Base-by-base conservation (phyloP, 2,888 invertebrate genomes). In the Orchesellides sinensis region DNA sequence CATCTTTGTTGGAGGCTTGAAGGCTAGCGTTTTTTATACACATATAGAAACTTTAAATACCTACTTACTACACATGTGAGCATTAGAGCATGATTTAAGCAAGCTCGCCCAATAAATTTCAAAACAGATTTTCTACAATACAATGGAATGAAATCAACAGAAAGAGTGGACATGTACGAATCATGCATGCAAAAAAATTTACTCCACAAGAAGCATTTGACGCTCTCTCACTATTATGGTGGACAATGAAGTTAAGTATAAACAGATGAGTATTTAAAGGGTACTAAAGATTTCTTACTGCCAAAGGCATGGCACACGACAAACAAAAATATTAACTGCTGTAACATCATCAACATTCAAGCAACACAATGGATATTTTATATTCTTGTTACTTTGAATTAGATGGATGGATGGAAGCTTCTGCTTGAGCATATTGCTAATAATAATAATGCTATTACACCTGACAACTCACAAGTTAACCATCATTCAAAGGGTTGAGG, bases 271-370 rank as follows among this genome's bases (percentile, higher is more conserved):
- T n/a, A 35, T 63, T 63, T 63, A 19, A 35, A 5, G 10, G 25
- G 3, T 56, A 56, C 23, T 23, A 29, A 59, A 25, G n/a, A 69
- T 59, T 27, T 4, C 19, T 35, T 63, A 25, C 54, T 73, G 74
- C 65, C 75, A 75, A 75, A 68, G 77, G 77, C 66, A 77, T 77
- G 77, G 77, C 68, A 77, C 77, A 77, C 77, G 77, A 54, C 77
- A 77, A n/a, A n/a, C n/a, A n/a, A n/a, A n/a, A n/a, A n/a, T n/a
- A n/a, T n/a, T n/a, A n/a, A n/a, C n/a, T n/a, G n/a, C n/a, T n/a
- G n/a, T n/a, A 52, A 52, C 8, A 52, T 52, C 52, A 52, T n/a
- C 52, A 52, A 52, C 19, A 52, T 3, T 61, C 29, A 19, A 10
- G 4, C 17, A 61, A 29, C 63, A 63, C 6, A 52, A 29, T 19